Evolutionary conservation across 2,888 invertebrate species (phyloP).

Genomic region (Meandrusa payeni): DNA sequence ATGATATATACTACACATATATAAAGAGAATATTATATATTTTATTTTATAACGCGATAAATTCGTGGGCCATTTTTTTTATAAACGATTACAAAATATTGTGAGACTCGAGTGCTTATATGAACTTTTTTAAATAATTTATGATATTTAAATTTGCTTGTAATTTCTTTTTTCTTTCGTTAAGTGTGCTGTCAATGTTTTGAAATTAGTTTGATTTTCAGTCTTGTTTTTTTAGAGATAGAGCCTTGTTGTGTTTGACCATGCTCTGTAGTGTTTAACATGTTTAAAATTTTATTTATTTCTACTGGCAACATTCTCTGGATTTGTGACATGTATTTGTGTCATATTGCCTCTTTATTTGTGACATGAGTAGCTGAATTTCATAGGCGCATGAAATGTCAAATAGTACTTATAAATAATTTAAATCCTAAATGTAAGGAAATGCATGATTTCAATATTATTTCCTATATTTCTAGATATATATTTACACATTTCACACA

Average conservation of each 20-base stretch:
- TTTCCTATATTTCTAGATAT: background rate
- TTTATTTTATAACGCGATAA: constrained; percentile 53
- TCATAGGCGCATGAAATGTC: constrained; percentile 17
- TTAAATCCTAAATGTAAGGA: too few species aligned
- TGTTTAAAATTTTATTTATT: background rate
- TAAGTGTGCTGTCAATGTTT: constrained; percentile 39
- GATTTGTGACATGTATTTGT: too few species aligned
- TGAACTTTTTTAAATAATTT: constrained; percentile 38
- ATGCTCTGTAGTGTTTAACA: constrained; percentile 20
- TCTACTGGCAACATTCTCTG: constrained; percentile 12
- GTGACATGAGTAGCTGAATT: background rate
- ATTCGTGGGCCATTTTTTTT: constrained; percentile 75
- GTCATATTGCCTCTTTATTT: background rate
- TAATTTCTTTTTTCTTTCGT: constrained; percentile 48
- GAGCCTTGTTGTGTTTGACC: constrained; percentile 21
- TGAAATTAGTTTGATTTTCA: constrained; percentile 46
- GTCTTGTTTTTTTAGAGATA: constrained; percentile 2
- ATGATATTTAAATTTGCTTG: constrained; percentile 80
- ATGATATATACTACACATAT: too few species aligned
- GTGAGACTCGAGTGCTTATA: constrained; percentile 68
- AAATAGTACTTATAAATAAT: constrained; percentile 8
- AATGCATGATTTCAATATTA: constrained; percentile 25
- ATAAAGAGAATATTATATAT: too few species aligned
- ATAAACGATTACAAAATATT: constrained; percentile 43
- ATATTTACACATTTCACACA: constrained; percentile 22